Evolutionary conservation across 2,113 vertebrate genomes (phyloP), one percentile per base, ranked within the genome.

Genomic region (Euleptes europaea): DNA sequence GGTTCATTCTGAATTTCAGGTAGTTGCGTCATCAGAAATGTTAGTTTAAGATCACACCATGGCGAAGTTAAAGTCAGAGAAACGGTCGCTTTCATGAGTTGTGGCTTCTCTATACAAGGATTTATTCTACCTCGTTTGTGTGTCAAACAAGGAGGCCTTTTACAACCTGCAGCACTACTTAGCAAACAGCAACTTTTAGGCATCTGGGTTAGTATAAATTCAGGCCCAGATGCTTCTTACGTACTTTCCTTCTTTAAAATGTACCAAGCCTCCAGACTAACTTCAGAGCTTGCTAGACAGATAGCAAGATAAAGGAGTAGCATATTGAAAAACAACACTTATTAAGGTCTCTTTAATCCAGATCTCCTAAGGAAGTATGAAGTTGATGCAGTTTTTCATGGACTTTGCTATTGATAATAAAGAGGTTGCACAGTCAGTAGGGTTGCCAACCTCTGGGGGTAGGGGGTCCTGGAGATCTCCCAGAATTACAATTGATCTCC

Each of bases 1-100:
- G 90, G 88, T 63, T 63, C 90, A 94, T 94, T 95, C 85, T 92
- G 84, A 92, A 86, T 67, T 82, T 90, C 81, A 88, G 92, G 84
- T 86, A 87, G 93, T 85, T 92, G 86, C 90, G 90, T 86, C 83
- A 87, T 93, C 92, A 92, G 86, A 95, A 90, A 94, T 38, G 75
- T 80, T 92, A 92, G 91, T 89, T 90, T 92, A 95, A 91, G 86
- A 84, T 89, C 88, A 93, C 73, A 90, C 85, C 88, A 65, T 8
- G 66, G 80, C 54, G 86, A 65, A 85, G 89, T 89, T 91, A 94
- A 87, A 67, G 85, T 84, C 89, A 93, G 88, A 91, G 85, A 91
- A 86, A 86, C 79, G 88, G 67, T 65, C 86, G 83, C 84, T 94
- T 94, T 88, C 84, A 63, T 23, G 1, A 91, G 86, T 67, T 88